Evolutionary conservation across 92 coral and sea anemone species (phyloP).

Genomic region (Nematostella vectensis): DNA sequence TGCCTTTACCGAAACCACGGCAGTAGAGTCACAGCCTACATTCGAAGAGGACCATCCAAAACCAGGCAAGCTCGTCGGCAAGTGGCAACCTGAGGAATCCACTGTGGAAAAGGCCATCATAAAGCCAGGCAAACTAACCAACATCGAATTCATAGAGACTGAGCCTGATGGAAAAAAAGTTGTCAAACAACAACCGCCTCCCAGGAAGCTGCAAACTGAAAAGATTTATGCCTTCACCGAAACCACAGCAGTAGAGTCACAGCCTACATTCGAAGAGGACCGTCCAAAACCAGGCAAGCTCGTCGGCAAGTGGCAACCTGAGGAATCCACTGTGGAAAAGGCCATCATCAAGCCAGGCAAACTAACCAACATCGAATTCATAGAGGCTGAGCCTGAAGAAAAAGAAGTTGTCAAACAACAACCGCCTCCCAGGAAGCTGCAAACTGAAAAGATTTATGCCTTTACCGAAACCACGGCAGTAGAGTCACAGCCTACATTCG

Average conservation of each 20-base stretch:
- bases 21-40: not conserved
- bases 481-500: not conserved
- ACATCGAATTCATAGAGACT: not conserved
- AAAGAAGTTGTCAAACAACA: not conserved
- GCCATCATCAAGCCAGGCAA: not conserved
- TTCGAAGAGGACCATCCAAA: not conserved
- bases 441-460: not conserved
- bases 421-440: not conserved
- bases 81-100: not conserved
- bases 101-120: not conserved
- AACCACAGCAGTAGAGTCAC: not conserved
- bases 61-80: not conserved
- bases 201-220: not conserved
- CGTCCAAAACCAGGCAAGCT: not conserved
- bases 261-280: not conserved
- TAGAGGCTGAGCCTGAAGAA: not conserved
- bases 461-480: not conserved
- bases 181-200: not conserved
- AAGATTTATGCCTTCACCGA: not conserved
- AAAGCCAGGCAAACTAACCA: not conserved
- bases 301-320: not conserved
- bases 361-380: not conserved
- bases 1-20: not conserved
- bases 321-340: not conserved
- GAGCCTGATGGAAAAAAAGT: not conserved